phyloP scores from a whole-genome alignment of 2,113 vertebrate genomes.

The Nycticebus coucang region DNA sequence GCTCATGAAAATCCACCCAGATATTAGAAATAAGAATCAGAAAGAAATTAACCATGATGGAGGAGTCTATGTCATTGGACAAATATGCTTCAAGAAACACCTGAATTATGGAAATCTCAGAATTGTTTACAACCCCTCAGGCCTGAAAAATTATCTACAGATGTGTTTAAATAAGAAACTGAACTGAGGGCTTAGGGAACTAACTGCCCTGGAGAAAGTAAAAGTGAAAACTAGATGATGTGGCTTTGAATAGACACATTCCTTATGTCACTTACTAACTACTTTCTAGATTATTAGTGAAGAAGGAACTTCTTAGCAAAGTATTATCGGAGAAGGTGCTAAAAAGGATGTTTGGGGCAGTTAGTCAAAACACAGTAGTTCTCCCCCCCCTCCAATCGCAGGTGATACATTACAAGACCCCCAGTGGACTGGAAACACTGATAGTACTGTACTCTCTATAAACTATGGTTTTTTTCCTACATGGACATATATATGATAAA shows the following conservation, averaged over 20 bases:
- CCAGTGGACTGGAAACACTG: background rate
- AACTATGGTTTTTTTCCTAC: background rate
- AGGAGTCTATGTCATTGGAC: background rate
- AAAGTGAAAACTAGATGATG: background rate
- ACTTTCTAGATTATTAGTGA: background rate
- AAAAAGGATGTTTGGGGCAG: background rate
- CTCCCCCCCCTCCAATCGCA: rapidly evolving
- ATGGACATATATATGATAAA: background rate
- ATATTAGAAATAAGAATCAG: conserved; percentile 45
- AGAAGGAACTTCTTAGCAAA: background rate
- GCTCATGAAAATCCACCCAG: background rate
- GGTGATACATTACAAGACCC: background rate
- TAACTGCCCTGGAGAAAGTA: background rate
- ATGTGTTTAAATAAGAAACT: background rate
- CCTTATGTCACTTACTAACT: background rate
- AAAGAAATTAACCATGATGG: background rate
- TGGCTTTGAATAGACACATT: background rate
- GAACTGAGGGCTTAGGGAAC: background rate
- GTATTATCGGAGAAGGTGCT: background rate
- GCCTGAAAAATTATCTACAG: background rate
- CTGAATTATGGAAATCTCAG: conserved; percentile 1
- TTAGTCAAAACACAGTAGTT: background rate
- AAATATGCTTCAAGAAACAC: conserved; percentile 28
- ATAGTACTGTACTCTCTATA: background rate
- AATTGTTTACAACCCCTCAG: background rate